phyloP scores from a whole-genome alignment of 1,140 invertebrate species.

The Drosophila mojavensis region DNA sequence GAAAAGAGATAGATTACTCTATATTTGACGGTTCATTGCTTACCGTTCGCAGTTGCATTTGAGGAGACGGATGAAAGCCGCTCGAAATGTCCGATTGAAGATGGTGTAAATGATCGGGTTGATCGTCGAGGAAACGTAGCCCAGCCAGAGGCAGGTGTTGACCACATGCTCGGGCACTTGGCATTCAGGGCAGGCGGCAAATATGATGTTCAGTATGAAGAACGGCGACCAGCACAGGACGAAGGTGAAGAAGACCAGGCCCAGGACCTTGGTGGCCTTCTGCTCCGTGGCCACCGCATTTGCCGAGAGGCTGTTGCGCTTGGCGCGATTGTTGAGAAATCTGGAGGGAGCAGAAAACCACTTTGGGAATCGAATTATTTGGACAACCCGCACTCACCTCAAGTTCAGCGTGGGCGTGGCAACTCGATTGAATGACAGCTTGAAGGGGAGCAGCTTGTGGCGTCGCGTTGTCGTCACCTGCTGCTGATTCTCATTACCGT shows the following conservation, averaged over 20 bases:
- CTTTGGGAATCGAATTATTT: constrained; percentile 16
- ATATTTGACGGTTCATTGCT: constrained; percentile 40
- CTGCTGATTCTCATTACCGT: constrained; percentile 31
- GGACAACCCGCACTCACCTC: constrained; percentile 84
- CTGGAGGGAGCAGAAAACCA: constrained; percentile 75
- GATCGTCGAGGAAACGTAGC: constrained; percentile 94
- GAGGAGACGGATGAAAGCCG: constrained; percentile 91
- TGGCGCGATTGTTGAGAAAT: constrained; percentile 88
- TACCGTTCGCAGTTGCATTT: constrained; percentile 91
- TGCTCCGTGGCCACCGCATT: constrained; percentile 93
- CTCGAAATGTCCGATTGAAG: constrained; percentile 94
- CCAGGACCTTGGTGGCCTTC: constrained; percentile 91
- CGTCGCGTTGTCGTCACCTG: constrained; percentile 87
- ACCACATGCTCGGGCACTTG: constrained; percentile 88
- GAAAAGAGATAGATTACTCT: neutral
- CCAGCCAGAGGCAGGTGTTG: constrained; percentile 92
- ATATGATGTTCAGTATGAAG: constrained; percentile 93
- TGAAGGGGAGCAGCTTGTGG: constrained; percentile 87
- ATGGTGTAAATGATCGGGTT: constrained; percentile 95
- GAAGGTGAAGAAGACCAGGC: constrained; percentile 95
- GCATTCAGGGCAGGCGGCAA: constrained; percentile 90
- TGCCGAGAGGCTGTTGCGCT: constrained; percentile 88
- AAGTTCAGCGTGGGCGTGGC: constrained; percentile 86
- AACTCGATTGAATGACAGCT: constrained; percentile 87
- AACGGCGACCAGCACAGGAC: constrained; percentile 96